Evolutionary conservation across 2,113 vertebrate species (phyloP).

Genomic region (Planiliza haematocheilus): DNA sequence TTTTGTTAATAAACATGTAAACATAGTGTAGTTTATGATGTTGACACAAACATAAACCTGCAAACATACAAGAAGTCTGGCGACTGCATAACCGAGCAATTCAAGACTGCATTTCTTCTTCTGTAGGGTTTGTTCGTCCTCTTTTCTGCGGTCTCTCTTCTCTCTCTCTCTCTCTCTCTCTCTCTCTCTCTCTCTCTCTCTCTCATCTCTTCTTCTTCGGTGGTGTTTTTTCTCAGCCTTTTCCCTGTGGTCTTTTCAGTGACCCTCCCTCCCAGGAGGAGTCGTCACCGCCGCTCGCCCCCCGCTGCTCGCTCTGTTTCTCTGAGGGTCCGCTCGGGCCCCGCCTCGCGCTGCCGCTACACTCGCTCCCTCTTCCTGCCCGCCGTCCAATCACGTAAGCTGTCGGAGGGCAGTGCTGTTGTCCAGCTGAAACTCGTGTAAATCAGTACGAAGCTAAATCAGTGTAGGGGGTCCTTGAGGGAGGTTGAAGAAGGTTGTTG

Average conservation of each 20-base stretch:
- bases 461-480: background rate
- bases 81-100: no score
- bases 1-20: no score
- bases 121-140: slow-evolving; percentile 4
- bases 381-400: slow-evolving; percentile 79
- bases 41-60: no score
- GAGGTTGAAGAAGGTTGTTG: no score
- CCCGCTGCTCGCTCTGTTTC: slow-evolving; percentile 76
- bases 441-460: background rate
- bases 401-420: background rate
- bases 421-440: background rate
- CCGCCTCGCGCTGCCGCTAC: slow-evolving; percentile 70
- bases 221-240: slow-evolving; percentile 6
- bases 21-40: no score
- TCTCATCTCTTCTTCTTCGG: slow-evolving; percentile 6
- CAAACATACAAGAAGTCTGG: no score
- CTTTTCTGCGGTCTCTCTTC: background rate
- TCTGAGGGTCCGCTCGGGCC: slow-evolving; percentile 78
- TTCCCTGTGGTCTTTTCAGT: slow-evolving; percentile 28
- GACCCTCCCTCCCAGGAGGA: slow-evolving; percentile 59
- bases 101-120: background rate
- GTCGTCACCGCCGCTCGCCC: slow-evolving; percentile 62
- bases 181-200: no score
- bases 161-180: no score
- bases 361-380: slow-evolving; percentile 80